These are phyloP conservation scores for Anniella stebbinsi DNA, from an alignment of 2,797 vertebrate species.

Conservation along the genomic window DNA sequence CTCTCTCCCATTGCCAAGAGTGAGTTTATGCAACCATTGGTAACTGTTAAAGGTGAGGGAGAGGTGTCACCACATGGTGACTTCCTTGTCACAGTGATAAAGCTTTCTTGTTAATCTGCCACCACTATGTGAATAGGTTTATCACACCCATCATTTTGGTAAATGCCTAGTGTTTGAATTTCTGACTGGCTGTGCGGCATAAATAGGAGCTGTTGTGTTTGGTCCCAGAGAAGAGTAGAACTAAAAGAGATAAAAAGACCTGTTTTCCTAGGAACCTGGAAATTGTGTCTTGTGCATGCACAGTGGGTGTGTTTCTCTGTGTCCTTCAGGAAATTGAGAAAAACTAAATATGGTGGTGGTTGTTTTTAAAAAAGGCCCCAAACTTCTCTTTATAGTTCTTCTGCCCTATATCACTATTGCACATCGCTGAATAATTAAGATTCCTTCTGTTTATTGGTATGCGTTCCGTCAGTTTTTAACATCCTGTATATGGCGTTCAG, in stretches of 20 bases:
- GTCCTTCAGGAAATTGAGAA: conserved; percentile 45
- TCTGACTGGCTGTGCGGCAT: background rate
- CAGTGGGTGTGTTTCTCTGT: conserved; percentile 47
- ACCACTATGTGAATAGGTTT: background rate
- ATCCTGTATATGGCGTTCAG: background rate
- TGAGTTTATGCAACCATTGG: background rate
- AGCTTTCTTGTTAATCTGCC: background rate
- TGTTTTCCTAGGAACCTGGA: background rate
- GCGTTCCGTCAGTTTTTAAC: conserved; percentile 24
- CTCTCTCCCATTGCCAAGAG: conserved; percentile 12
- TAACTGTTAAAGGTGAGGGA: background rate
- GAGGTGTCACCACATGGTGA: background rate
- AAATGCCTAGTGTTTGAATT: conserved; percentile 1
- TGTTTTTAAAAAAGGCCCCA: no score
- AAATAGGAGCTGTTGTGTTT: conserved; percentile 1
- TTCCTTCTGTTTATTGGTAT: conserved; percentile 16
- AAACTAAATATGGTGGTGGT: background rate
- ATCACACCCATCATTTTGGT: background rate
- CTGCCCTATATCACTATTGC: conserved; percentile 29
- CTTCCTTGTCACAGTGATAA: background rate
- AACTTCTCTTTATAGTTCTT: conserved; percentile 38
- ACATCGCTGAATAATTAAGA: conserved; percentile 25
- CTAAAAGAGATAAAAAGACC: background rate
- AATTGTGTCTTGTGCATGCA: background rate
- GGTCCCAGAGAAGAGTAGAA: background rate